Evolutionary conservation across 2,797 vertebrate species (phyloP).

Genomic region (Lagorchestes hirsutus): DNA sequence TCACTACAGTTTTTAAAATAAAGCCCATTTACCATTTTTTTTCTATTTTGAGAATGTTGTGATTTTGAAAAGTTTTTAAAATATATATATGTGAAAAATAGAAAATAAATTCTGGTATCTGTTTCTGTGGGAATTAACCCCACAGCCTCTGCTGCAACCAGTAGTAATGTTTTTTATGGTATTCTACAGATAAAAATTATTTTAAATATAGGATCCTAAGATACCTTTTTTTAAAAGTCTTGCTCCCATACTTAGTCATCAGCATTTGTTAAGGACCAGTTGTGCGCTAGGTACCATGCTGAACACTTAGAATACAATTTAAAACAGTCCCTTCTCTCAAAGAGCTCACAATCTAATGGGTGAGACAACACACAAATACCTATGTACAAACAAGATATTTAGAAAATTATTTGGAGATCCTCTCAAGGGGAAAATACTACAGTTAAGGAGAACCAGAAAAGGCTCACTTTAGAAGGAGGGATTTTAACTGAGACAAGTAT

Average conservation of each 20-base stretch:
- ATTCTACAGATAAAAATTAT: not conserved
- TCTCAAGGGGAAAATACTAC: not conserved
- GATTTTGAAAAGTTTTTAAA: conserved; percentile 3
- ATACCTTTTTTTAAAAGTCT: not conserved
- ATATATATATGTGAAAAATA: conserved; percentile 28
- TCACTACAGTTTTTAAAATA: conserved; percentile 4
- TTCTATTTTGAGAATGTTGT: not conserved
- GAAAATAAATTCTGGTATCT: conserved; percentile 30
- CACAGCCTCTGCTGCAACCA: not conserved
- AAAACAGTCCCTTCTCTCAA: not conserved
- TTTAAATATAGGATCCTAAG: not conserved
- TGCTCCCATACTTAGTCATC: not conserved
- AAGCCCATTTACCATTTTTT: conserved; percentile 18
- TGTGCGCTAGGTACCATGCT: not conserved
- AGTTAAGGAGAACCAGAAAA: not conserved
- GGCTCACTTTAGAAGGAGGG: not conserved
- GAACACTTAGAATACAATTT: conserved; percentile 6
- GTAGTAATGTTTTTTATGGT: not conserved
- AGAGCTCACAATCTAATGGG: not conserved
- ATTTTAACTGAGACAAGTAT: not conserved
- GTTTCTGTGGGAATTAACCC: not conserved
- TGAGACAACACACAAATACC: not conserved
- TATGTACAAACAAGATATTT: not conserved
- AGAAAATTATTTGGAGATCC: not conserved
- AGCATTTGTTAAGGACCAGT: not conserved